phyloP scores from a whole-genome alignment of 2,888 invertebrate species.

The Drosophila peninsularis region DNA sequence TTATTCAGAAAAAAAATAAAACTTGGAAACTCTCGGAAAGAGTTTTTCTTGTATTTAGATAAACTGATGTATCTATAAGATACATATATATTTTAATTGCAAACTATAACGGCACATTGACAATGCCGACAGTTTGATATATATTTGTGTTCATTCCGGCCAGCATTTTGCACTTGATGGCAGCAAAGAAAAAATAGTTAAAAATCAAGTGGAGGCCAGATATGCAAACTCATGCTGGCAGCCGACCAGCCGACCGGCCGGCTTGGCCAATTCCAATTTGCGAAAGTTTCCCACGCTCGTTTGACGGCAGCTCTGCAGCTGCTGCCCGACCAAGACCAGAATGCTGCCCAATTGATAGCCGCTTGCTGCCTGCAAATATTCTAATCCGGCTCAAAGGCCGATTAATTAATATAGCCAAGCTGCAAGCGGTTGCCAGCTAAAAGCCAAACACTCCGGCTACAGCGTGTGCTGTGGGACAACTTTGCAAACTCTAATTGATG shows the following conservation, averaged over 20 bases:
- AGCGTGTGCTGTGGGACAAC: background rate
- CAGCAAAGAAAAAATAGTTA: slow-evolving; percentile 1
- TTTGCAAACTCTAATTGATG: background rate
- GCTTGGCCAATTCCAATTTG: slow-evolving; percentile 44
- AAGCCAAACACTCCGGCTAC: background rate
- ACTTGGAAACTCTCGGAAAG: background rate
- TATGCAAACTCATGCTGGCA: slow-evolving; percentile 54
- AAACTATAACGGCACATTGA: slow-evolving; percentile 33
- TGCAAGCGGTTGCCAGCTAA: background rate
- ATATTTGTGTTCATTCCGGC: background rate
- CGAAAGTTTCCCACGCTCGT: slow-evolving; percentile 51
- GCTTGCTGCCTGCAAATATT: slow-evolving; percentile 47
- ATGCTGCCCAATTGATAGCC: slow-evolving; percentile 51
- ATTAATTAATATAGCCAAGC: slow-evolving; percentile 52
- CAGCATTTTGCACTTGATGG: slow-evolving; percentile 44
- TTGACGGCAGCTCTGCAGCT: slow-evolving; percentile 37
- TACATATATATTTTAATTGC: slow-evolving; percentile 41
- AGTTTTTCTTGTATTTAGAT: no score
- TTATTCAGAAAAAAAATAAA: background rate
- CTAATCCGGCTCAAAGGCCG: slow-evolving; percentile 58
- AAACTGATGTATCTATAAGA: background rate
- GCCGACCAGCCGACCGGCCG: slow-evolving; percentile 4
- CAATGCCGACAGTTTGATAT: slow-evolving; percentile 13
- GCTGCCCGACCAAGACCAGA: slow-evolving; percentile 37
- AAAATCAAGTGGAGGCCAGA: slow-evolving; percentile 13